These are phyloP conservation scores for Heterodera filipjevi DNA, from an alignment of 2,888 invertebrate species.

Conservation along the genomic window DNA sequence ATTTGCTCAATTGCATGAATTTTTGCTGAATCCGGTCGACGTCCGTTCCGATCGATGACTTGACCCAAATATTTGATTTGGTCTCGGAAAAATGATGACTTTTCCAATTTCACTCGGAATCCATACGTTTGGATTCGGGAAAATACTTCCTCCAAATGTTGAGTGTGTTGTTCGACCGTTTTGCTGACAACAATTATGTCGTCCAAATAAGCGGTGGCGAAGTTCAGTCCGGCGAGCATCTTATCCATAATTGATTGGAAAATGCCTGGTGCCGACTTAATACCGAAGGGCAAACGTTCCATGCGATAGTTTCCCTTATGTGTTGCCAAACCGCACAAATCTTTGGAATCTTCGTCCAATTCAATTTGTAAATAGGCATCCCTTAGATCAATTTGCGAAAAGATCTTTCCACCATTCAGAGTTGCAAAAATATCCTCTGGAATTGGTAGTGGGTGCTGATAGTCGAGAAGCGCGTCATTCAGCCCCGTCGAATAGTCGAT, in stretches of 20 bases:
- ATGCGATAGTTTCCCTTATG: constrained; percentile 46
- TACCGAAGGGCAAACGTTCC: constrained; percentile 45
- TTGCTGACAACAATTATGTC: constrained; percentile 41
- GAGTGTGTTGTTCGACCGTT: constrained; percentile 37
- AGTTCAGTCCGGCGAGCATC: constrained; percentile 38
- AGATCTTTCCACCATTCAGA: constrained; percentile 45
- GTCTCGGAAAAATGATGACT: constrained; percentile 43
- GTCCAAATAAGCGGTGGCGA: constrained; percentile 38
- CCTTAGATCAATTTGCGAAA: constrained; percentile 47
- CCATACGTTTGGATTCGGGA: constrained; percentile 40
- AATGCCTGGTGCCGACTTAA: constrained; percentile 43
- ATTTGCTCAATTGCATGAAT: constrained; percentile 33
- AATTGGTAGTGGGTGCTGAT: constrained; percentile 46
- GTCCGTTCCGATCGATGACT: constrained; percentile 38
- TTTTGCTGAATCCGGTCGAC: constrained; percentile 40
- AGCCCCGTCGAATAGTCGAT: constrained; percentile 49
- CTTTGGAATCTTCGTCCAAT: constrained; percentile 39
- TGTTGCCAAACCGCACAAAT: constrained; percentile 45
- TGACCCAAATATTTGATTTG: constrained; percentile 45
- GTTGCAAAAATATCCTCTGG: constrained; percentile 44
- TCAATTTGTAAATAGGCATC: constrained; percentile 51
- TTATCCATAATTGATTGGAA: constrained; percentile 48
- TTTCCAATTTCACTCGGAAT: constrained; percentile 42
- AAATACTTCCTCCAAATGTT: constrained; percentile 35
- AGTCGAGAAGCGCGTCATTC: constrained; percentile 41